These are phyloP conservation scores for Brassicogethes aeneus DNA, from an alignment of 2,888 invertebrate species.

Conservation along the genomic window DNA sequence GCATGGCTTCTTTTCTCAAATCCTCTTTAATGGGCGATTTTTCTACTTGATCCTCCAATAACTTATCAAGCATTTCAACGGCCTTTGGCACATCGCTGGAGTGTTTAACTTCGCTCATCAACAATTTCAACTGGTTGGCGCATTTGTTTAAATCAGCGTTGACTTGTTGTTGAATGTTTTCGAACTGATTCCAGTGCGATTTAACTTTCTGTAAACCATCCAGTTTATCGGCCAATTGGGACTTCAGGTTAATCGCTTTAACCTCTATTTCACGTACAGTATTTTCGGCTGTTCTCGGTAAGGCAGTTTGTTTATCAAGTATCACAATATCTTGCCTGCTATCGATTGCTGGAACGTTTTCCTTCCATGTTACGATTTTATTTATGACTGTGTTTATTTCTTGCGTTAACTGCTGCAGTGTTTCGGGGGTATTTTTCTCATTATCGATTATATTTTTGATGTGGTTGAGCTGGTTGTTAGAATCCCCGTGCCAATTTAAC, in stretches of 20 bases:
- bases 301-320: slow-evolving; percentile 59
- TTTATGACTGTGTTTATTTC: slow-evolving; percentile 62
- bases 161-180: slow-evolving; percentile 60
- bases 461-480: slow-evolving; percentile 68
- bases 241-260: slow-evolving; percentile 56
- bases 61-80: slow-evolving; percentile 44
- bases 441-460: slow-evolving; percentile 73
- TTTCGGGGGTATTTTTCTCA: slow-evolving; percentile 60
- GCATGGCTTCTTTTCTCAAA: slow-evolving; percentile 69
- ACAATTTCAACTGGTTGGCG: slow-evolving; percentile 48
- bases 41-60: slow-evolving; percentile 47
- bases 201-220: slow-evolving; percentile 61
- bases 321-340: slow-evolving; percentile 59
- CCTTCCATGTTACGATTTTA: slow-evolving; percentile 63
- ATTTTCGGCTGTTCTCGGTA: slow-evolving; percentile 62
- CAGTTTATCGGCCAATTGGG: slow-evolving; percentile 57
- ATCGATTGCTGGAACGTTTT: slow-evolving; percentile 58
- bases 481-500: slow-evolving; percentile 71
- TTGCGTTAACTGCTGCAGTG: slow-evolving; percentile 57
- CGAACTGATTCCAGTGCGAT: slow-evolving; percentile 69
- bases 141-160: slow-evolving; percentile 54
- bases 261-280: slow-evolving; percentile 66
- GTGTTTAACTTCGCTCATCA: slow-evolving; percentile 45
- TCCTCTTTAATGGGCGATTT: slow-evolving; percentile 58
- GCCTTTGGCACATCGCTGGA: slow-evolving; percentile 43